Percentiles rank a stretch among this genome's conserved stretches.
phyloP scores from a whole-genome alignment of 1,140 invertebrate genomes.

The Drosophila ercepeae region DNA sequence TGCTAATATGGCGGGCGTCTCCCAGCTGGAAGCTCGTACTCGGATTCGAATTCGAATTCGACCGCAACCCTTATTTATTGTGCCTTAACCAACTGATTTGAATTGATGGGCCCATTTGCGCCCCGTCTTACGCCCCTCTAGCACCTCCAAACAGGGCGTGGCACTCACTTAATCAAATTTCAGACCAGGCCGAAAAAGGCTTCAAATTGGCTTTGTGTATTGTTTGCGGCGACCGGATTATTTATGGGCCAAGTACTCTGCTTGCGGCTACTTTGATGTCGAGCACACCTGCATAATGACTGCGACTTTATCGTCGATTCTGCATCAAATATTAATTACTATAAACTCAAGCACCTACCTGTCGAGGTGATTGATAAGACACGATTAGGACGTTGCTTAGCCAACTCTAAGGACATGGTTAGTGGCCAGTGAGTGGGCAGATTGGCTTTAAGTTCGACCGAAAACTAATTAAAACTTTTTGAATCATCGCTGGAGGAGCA shows the following conservation, averaged over 20 bases:
- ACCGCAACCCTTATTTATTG: constrained; percentile 66
- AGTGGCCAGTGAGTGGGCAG: neutral
- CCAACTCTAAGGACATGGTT: neutral
- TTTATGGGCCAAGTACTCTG: constrained; percentile 49
- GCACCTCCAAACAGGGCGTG: constrained; percentile 13
- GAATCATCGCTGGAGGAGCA: constrained; percentile 11
- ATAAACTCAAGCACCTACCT: constrained; percentile 9
- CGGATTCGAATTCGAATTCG: neutral
- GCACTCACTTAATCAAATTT: constrained; percentile 79
- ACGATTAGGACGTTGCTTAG: constrained; percentile 11
- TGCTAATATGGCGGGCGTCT: constrained; percentile 60
- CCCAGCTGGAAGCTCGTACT: neutral
- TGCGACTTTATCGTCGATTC: constrained; percentile 32
- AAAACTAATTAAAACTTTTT: constrained; percentile 37
- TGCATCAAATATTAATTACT: constrained; percentile 63
- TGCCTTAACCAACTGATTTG: constrained; percentile 65
- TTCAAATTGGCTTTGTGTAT: constrained; percentile 44
- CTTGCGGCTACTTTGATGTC: constrained; percentile 52
- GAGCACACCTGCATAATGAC: constrained; percentile 44
- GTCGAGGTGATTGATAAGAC: constrained; percentile 36
- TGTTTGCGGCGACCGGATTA: constrained; percentile 19
- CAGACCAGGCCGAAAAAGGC: constrained; percentile 54
- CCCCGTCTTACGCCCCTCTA: no score
- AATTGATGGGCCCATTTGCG: constrained; percentile 67
- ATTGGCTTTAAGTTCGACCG: neutral